Percentiles rank a stretch among this genome's conserved stretches.
These are phyloP conservation scores for Polyodon spathula DNA, from an alignment of 2,113 vertebrate species.

Conservation along the genomic window DNA sequence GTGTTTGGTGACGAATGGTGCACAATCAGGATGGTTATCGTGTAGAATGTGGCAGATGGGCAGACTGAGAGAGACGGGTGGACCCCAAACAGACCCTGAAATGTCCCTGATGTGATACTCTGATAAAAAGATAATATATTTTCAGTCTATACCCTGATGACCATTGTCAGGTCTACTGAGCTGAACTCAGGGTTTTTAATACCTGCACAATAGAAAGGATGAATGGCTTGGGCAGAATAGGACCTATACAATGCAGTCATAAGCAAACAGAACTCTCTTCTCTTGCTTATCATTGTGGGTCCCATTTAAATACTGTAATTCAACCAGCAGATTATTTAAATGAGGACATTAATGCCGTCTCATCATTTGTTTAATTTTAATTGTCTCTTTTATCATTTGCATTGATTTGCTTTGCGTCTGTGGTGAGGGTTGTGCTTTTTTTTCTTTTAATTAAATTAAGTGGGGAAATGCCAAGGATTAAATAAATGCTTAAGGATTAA, in stretches of 20 bases:
- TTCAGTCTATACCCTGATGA: no score
- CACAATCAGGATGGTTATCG: no score
- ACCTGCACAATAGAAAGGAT: slow-evolving; percentile 23
- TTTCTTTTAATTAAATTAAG: slow-evolving; percentile 3
- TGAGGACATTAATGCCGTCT: slow-evolving; percentile 51
- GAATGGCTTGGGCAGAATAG: slow-evolving; percentile 31
- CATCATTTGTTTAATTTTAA: slow-evolving; percentile 58
- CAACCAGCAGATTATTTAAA: slow-evolving; percentile 59
- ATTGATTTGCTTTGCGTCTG: slow-evolving; percentile 47
- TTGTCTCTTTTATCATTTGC: slow-evolving; percentile 50
- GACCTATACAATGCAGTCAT: slow-evolving; percentile 66
- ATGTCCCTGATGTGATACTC: no score
- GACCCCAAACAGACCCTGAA: no score
- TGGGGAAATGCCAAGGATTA: background rate
- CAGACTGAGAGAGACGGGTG: no score
- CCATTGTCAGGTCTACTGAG: no score
- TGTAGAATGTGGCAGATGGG: no score
- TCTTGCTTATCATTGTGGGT: slow-evolving; percentile 58
- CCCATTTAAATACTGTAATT: slow-evolving; percentile 76
- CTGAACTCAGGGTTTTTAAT: no score
- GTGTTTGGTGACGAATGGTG: no score
- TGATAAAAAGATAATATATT: no score
- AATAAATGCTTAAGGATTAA: slow-evolving; percentile 17
- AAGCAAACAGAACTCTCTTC: slow-evolving; percentile 57
- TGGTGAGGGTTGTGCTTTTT: background rate